phyloP scores from a whole-genome alignment of 2,113 vertebrate species.

The Edolisoma coerulescens region DNA sequence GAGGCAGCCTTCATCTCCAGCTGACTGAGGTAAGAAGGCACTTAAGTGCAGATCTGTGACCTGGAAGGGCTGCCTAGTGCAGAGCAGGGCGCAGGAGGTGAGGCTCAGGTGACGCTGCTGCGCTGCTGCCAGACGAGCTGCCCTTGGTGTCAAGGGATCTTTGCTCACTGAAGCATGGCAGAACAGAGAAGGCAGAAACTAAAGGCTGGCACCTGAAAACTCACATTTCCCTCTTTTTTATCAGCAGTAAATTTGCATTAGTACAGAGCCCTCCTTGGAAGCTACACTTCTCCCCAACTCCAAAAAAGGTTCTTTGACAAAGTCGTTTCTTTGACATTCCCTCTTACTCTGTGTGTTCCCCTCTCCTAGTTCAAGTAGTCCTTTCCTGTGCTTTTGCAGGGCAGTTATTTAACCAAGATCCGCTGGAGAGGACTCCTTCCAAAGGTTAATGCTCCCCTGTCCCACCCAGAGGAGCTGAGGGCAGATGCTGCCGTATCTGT shows the following conservation, averaged over 20 bases:
- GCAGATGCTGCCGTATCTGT: background rate
- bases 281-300: background rate
- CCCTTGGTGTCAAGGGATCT: background rate
- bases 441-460: background rate
- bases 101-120: background rate
- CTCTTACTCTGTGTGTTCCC: background rate
- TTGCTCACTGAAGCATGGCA: background rate
- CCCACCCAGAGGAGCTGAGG: background rate
- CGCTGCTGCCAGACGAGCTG: background rate
- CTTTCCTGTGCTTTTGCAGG: background rate
- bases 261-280: background rate
- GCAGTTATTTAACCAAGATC: background rate
- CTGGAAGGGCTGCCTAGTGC: background rate
- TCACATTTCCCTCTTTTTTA: background rate
- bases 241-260: background rate
- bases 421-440: too few species aligned
- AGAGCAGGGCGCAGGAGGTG: background rate
- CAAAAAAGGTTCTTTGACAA: background rate
- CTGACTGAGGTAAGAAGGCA: background rate
- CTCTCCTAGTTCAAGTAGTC: background rate
- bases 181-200: background rate
- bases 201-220: background rate
- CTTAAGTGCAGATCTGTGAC: background rate
- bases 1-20: background rate
- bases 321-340: background rate